Evolutionary conservation across 2,113 vertebrate genomes (phyloP).

Genomic region (Eptesicus fuscus): DNA sequence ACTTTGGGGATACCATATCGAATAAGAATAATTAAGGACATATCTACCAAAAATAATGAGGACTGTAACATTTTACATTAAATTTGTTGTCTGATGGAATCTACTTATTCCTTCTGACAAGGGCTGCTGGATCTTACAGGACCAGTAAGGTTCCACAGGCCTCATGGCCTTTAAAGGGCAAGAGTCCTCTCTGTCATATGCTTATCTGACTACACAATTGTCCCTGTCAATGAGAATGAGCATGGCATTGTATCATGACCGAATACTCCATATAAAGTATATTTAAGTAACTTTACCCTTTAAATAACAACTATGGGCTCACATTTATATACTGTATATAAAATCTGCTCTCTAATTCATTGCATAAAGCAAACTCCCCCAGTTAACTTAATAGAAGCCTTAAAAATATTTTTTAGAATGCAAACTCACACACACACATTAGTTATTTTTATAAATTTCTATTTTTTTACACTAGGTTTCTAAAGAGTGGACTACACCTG

Average conservation of each 20-base stretch:
- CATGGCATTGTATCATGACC: neutral
- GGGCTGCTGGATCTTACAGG: neutral
- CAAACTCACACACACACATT: neutral
- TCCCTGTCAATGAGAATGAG: neutral
- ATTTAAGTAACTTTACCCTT: neutral
- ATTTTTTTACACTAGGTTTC: constrained; percentile 8
- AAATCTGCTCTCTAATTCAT: constrained; percentile 32
- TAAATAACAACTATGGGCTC: neutral
- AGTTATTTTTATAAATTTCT: neutral
- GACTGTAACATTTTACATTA: neutral
- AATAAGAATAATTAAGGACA: neutral
- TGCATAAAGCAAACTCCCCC: neutral
- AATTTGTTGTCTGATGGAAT: neutral
- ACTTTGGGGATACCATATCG: neutral
- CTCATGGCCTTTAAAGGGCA: neutral
- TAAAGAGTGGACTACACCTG: constrained; percentile 27
- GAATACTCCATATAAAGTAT: neutral
- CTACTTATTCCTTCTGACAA: constrained; percentile 12
- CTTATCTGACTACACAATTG: neutral
- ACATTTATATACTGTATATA: neutral
- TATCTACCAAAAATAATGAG: neutral
- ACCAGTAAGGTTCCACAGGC: neutral
- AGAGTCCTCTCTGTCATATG: neutral
- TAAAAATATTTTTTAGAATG: constrained; percentile 4
- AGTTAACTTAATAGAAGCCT: constrained; percentile 8